A percentile compares a stretch with the other conserved stretches of the same genome.
These are phyloP conservation scores for Turdus rufiventris DNA, from an alignment of 2,113 vertebrate species.

Conservation along the genomic window DNA sequence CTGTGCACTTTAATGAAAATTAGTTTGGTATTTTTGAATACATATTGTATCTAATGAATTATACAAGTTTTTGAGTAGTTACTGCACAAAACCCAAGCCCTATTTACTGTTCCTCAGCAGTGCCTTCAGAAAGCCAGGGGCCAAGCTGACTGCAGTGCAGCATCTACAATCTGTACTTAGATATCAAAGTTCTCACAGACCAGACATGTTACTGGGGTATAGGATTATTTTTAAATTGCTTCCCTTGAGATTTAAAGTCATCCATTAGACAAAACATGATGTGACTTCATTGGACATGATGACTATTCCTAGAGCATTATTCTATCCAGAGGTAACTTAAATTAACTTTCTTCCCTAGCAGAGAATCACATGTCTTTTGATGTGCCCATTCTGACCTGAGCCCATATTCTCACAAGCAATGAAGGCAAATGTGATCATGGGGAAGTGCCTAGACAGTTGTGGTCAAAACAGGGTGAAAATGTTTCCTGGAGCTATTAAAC, in stretches of 20 bases:
- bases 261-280: neutral
- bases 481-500: neutral
- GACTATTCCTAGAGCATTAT: neutral
- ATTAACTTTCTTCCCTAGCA: neutral
- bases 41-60: neutral
- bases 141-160: neutral
- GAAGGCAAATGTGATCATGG: neutral
- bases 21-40: neutral
- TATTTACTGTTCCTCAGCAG: neutral
- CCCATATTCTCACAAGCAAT: neutral
- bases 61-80: neutral
- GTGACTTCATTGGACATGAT: neutral
- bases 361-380: neutral
- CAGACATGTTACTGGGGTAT: neutral
- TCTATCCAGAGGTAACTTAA: neutral
- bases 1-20: neutral
- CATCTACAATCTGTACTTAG: neutral
- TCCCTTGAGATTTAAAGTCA: neutral
- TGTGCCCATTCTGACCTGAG: neutral
- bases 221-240: neutral
- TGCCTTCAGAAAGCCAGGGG: neutral
- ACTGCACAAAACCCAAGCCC: neutral
- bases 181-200: neutral
- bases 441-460: neutral
- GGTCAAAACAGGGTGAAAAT: neutral